Base-by-base conservation (phyloP, 2,113 vertebrate species). In the Macroglossus sobrinus region DNA sequence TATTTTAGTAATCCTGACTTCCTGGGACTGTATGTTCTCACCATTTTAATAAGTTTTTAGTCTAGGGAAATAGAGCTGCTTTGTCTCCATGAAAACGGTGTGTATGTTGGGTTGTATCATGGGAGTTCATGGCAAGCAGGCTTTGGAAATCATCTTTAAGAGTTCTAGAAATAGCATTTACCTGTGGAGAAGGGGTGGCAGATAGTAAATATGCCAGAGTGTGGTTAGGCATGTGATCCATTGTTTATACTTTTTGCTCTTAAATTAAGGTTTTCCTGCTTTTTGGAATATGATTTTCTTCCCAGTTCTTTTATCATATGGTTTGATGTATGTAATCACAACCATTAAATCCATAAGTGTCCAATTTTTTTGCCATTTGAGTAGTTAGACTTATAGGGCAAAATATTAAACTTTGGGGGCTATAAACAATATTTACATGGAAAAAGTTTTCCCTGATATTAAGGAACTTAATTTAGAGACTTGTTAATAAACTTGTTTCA, bases 161-260 rank as follows among this genome's bases (percentile, higher is more conserved):
- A 96, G 93, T 97, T 97, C 96, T 98, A 95, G 98, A 97, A 96
- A 97, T 79, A 30, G 22, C 66, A 38, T 94, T 96, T 89, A 53
- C 75, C 85, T 84, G 12, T 88, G 10, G 28, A 95, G 97, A 93
- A 97, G 92, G 96, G 89, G 79, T 2, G 14, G 90, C 43, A 57
- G 69, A 78, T 71, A 38, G 64, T n/a, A 86, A 88, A 55, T n/a
- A 28, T 33, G 86, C 53, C 66, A 28, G 18, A 38, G 68, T 84
- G 90, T 68, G 35, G 76, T 68, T n/a, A 85, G 72, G 84, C 72
- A 33, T 82, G 93, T 72, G 74, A 75, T 81, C 38, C 24, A 26
- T 92, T 92, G 75, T 89, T 93, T 72, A 89, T 81, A 74, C 72
- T 64, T 94, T 85, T 66, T 80, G 11, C 55, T 63, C 30, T 71